Conservation (phyloP, 2,113 vertebrate genomes). For the Silurus meridionalis region DNA sequence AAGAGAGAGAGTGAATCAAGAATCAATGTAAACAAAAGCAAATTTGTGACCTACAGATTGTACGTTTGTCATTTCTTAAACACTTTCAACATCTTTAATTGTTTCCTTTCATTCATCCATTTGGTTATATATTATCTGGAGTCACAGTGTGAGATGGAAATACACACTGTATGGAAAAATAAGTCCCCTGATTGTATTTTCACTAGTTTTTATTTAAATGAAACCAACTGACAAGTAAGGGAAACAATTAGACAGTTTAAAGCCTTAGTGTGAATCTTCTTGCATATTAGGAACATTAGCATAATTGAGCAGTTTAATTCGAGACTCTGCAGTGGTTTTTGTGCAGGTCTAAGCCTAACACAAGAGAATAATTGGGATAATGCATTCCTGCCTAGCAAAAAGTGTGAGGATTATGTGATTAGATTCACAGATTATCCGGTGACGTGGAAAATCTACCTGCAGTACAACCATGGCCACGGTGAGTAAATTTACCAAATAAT, state of each 20-base stretch:
- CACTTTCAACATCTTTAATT: background rate
- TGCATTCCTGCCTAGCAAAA: background rate
- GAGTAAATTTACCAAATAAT: background rate
- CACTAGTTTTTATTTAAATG: background rate
- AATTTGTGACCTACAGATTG: too few relatives aligned
- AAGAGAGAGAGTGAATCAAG: slow-evolving; percentile 1
- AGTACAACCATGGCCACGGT: background rate
- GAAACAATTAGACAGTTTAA: background rate
- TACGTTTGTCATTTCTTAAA: background rate
- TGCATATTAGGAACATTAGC: background rate
- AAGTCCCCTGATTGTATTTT: background rate
- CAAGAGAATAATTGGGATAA: background rate
- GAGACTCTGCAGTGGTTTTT: background rate
- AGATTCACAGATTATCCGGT: background rate
- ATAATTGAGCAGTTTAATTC: slow-evolving; percentile 11
- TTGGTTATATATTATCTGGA: background rate
- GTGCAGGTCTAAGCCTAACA: background rate
- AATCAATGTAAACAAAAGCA: background rate
- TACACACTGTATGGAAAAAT: background rate
- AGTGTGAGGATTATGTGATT: background rate
- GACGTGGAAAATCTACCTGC: background rate
- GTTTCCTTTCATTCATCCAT: background rate
- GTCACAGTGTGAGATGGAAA: background rate
- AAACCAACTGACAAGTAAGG: background rate
- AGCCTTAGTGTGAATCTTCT: background rate